phyloP scores from a whole-genome alignment of 2,888 invertebrate genomes.

The Pollenia angustigena region DNA sequence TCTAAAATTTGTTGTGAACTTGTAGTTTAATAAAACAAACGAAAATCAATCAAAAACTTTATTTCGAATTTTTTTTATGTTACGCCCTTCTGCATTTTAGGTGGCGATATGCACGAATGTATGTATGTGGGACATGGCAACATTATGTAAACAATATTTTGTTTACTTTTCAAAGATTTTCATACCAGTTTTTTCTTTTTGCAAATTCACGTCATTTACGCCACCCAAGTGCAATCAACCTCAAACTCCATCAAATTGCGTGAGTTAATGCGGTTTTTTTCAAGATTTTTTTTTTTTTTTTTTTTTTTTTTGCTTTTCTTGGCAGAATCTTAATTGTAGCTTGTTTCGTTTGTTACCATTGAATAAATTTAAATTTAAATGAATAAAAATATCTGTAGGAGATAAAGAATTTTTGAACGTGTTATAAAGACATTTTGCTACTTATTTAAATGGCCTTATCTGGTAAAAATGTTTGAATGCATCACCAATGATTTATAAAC shows the following conservation, averaged over 20 bases:
- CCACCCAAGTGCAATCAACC: conserved; percentile 45
- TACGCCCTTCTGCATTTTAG: no score
- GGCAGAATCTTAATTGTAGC: conserved; percentile 11
- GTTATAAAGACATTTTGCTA: conserved; percentile 26
- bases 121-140: not conserved
- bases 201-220: not conserved
- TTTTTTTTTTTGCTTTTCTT: conserved; percentile 1
- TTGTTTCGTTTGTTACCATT: not conserved
- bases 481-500: conserved; percentile 21
- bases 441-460: conserved; percentile 39
- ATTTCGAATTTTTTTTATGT: no score
- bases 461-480: conserved; percentile 11
- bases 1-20: no score
- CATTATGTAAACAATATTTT: conserved; percentile 28
- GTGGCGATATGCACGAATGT: not conserved
- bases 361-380: not conserved
- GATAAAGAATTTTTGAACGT: conserved; percentile 32
- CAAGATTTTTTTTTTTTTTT: not conserved
- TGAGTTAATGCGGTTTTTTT: conserved; percentile 61
- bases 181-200: conserved; percentile 1
- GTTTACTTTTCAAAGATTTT: conserved; percentile 15
- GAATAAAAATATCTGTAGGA: conserved; percentile 11
- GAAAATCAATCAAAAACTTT: no score
- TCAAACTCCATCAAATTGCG: conserved; percentile 48
- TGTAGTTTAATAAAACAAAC: no score